phyloP scores from a whole-genome alignment of 2,888 invertebrate genomes.

The Melanostoma mellinum region DNA sequence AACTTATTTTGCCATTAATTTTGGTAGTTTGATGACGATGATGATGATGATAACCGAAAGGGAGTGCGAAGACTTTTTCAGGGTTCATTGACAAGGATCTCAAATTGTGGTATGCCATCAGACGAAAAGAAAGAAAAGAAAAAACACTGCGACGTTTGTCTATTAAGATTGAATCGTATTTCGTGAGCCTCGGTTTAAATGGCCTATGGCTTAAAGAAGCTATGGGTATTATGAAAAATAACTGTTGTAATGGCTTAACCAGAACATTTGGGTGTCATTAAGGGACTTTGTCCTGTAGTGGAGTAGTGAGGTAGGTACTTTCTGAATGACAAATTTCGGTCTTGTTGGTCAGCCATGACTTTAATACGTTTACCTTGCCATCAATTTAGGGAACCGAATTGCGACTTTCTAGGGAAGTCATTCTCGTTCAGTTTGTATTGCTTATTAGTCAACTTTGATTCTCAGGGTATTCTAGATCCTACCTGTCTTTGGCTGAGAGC shows the following conservation, averaged over 20 bases:
- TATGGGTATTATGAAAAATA: constrained; percentile 39
- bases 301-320: too few relatives aligned
- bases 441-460: too few relatives aligned
- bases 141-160: constrained; percentile 14
- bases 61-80: constrained; percentile 29
- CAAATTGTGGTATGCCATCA: background rate
- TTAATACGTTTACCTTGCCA: too few relatives aligned
- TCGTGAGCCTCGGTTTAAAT: constrained; percentile 76
- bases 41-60: constrained; percentile 52
- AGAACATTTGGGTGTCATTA: too few relatives aligned
- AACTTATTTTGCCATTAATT: constrained; percentile 67
- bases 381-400: too few relatives aligned
- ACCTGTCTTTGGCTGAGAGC: too few relatives aligned
- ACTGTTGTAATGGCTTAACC: background rate
- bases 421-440: too few relatives aligned
- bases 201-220: constrained; percentile 39
- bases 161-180: constrained; percentile 74
- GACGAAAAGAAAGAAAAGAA: background rate
- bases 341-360: too few relatives aligned
- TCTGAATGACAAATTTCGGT: too few relatives aligned
- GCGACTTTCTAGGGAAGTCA: too few relatives aligned
- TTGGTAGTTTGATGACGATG: constrained; percentile 13
- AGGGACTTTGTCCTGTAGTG: too few relatives aligned
- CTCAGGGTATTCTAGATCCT: too few relatives aligned
- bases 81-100: constrained; percentile 39